These are phyloP conservation scores for Cyanistes caeruleus DNA, from an alignment of 2,113 vertebrate species.

Conservation along the genomic window DNA sequence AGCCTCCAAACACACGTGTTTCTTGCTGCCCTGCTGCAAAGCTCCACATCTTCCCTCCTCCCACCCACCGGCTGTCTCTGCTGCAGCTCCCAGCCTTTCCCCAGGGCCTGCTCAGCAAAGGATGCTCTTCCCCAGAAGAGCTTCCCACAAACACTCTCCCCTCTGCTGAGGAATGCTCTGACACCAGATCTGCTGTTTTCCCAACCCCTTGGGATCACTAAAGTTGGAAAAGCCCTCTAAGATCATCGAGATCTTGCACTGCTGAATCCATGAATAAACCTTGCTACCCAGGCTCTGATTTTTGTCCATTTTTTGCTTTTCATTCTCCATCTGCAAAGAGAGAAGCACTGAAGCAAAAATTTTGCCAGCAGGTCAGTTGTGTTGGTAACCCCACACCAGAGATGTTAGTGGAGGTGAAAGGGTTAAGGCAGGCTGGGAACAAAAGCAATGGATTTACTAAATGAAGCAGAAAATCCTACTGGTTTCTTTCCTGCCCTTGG, in stretches of 20 bases:
- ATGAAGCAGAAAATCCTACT: background rate
- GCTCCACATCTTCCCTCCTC: conserved; percentile 13
- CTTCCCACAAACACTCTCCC: background rate
- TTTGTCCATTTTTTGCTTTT: background rate
- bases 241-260: background rate
- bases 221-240: background rate
- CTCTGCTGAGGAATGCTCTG: background rate
- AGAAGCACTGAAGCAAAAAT: background rate
- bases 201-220: background rate
- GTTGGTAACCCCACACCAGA: background rate
- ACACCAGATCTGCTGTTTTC: background rate
- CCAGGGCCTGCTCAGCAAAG: background rate
- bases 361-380: background rate
- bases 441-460: background rate
- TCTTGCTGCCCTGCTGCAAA: background rate
- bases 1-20: background rate
- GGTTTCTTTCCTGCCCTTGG: background rate
- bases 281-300: background rate
- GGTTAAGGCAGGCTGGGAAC: background rate
- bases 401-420: background rate
- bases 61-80: conserved; percentile 38
- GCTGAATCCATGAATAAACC: background rate
- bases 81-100: background rate
- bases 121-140: background rate
- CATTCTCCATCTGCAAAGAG: background rate